phyloP scores from a whole-genome alignment of 2,113 vertebrate genomes.

The Xiphorhynchus elegans region DNA sequence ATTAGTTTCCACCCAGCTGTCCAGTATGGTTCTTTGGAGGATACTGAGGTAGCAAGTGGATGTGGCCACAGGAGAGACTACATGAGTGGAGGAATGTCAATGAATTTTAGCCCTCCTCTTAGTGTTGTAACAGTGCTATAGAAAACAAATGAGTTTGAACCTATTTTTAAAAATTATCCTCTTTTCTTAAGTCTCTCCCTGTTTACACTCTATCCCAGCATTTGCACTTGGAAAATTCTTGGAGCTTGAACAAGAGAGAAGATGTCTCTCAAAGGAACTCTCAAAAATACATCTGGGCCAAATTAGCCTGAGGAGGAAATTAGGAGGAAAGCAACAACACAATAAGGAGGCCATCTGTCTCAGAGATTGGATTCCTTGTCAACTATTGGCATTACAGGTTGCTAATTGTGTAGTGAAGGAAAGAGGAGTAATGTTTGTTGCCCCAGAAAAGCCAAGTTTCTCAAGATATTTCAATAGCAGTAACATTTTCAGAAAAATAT shows the following conservation, averaged over 20 bases:
- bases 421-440: neutral
- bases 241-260: neutral
- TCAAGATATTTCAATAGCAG: neutral
- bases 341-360: neutral
- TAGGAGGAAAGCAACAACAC: neutral
- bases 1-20: neutral
- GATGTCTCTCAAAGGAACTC: neutral
- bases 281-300: neutral
- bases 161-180: neutral
- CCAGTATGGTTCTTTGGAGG: neutral
- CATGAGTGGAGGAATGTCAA: neutral
- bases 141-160: neutral
- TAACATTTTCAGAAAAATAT: neutral
- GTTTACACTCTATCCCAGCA: neutral
- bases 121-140: neutral
- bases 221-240: neutral
- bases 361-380: neutral
- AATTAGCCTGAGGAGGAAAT: neutral
- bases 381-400: neutral
- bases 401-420: neutral
- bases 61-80: neutral
- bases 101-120: neutral
- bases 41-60: neutral
- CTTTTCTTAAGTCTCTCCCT: neutral
- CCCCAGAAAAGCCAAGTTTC: neutral